Evolutionary conservation across 2,797 vertebrate genomes (phyloP).

Genomic region (Scomberomorus guttatus): DNA sequence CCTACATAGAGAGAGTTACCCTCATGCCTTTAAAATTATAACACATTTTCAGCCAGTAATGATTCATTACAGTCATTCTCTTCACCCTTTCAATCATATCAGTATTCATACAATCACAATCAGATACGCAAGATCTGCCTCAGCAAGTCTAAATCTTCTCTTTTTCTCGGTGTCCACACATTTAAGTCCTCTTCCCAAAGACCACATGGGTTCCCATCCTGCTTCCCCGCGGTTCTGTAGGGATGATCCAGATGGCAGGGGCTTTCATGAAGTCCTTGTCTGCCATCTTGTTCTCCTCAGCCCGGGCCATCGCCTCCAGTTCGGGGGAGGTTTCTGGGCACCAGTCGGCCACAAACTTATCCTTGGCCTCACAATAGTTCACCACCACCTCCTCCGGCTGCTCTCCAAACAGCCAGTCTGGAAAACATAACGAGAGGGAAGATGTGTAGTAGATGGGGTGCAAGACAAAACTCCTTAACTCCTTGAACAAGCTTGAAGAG

Average conservation of each 20-base stretch:
- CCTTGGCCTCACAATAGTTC: conserved; percentile 83
- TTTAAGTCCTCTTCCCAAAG: conserved; percentile 76
- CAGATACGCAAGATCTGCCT: neutral
- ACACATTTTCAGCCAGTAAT: neutral
- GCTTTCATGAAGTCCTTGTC: conserved; percentile 75
- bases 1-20: neutral
- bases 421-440: neutral
- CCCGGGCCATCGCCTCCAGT: conserved; percentile 84
- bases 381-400: conserved; percentile 87
- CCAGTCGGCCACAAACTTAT: conserved; percentile 84
- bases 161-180: neutral
- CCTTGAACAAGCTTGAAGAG: no score
- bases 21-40: neutral
- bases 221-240: conserved; percentile 58
- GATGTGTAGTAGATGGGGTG: neutral
- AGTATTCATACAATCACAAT: conserved; percentile 18
- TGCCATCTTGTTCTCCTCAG: conserved; percentile 78
- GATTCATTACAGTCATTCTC: neutral
- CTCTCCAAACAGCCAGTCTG: conserved; percentile 91
- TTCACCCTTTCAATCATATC: neutral
- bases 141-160: neutral
- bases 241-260: conserved; percentile 84
- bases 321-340: conserved; percentile 85
- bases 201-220: conserved; percentile 74
- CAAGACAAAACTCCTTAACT: neutral